Evolutionary conservation across 2,113 vertebrate species (phyloP).

Genomic region (Crotalus viridis): DNA sequence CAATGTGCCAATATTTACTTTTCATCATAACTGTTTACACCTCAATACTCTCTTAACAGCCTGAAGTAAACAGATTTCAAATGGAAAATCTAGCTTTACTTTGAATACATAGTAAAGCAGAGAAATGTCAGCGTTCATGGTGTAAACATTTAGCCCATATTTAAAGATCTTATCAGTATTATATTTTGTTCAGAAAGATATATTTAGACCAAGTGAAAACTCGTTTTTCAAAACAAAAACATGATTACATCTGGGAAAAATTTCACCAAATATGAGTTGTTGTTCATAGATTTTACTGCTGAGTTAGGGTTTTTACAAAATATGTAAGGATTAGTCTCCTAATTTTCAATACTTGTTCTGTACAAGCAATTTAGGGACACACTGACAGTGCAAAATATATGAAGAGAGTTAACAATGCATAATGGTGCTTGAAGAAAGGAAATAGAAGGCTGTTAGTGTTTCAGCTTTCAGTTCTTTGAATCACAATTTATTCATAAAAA

Average conservation of each 20-base stretch:
- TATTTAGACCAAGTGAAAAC: conserved; percentile 57
- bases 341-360: conserved; percentile 41
- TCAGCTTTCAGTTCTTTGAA: conserved; percentile 21
- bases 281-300: conserved; percentile 58
- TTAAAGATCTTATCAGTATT: conserved; percentile 51
- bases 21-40: neutral
- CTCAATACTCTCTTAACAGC: neutral
- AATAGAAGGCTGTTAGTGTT: conserved; percentile 3
- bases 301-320: conserved; percentile 55
- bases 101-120: conserved; percentile 23
- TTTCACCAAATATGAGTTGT: conserved; percentile 59
- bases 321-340: conserved; percentile 52
- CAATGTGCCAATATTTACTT: conserved; percentile 37
- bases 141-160: conserved; percentile 33
- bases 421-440: conserved; percentile 9
- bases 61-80: conserved; percentile 29
- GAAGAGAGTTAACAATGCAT: conserved; percentile 37
- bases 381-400: conserved; percentile 56
- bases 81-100: neutral
- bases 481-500: conserved; percentile 7
- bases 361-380: conserved; percentile 46
- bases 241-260: conserved; percentile 62
- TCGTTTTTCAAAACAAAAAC: conserved; percentile 70
- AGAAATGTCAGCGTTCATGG: conserved; percentile 1
- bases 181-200: conserved; percentile 48